Evolutionary conservation across 2,888 invertebrate genomes (phyloP), one percentile per base, ranked within the genome.

Genomic region (Cyaniris semiargus): DNA sequence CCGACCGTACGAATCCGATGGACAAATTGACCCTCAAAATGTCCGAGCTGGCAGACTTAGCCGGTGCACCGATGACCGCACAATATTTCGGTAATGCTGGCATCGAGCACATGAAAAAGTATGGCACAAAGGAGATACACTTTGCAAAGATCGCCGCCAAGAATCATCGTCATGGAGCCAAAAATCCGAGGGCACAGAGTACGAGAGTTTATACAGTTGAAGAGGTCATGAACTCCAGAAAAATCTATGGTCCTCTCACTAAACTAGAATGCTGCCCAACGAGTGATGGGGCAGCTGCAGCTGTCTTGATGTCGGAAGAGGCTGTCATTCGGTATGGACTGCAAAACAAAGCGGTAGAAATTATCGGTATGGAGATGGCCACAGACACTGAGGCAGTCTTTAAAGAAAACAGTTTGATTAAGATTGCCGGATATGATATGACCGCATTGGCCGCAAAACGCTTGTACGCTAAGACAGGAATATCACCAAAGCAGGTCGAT

Each of bases 251-350:
- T 3, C 98, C 98, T 0, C 93, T 99, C 74, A 99, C 99, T 1
- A 99, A 99, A 88, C 94, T 99, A 15, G 99, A 99, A 88, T 99
- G 99, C 89, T 99, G 99, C 86, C 99, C 99, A 0, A 99, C 99
- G 0, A 99, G 99, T 74, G 99, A 99, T 91, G 99, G 99, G n/a
- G 96, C 98, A 0, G 99, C 98, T 34, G 98, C 99, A 34, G 99
- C 97, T 0, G 95, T 99, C 79, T 85, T 99, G 70, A 98, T 97
- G 80, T 98, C 97, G 13, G 99, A 99, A 90, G 96, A 96, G 18
- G 99, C 98, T 88, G 98, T 99, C 1, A 95, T 95, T 79, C 95
- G 95, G 53, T 97, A 98, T 85, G 96, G 97, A 7, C 94, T 99
- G 18, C 96, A 98, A 87, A 91, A 94, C 0, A 93, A 92, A 78